phyloP scores from a whole-genome alignment of 2,888 invertebrate genomes.

The Galeruca laticollis region DNA sequence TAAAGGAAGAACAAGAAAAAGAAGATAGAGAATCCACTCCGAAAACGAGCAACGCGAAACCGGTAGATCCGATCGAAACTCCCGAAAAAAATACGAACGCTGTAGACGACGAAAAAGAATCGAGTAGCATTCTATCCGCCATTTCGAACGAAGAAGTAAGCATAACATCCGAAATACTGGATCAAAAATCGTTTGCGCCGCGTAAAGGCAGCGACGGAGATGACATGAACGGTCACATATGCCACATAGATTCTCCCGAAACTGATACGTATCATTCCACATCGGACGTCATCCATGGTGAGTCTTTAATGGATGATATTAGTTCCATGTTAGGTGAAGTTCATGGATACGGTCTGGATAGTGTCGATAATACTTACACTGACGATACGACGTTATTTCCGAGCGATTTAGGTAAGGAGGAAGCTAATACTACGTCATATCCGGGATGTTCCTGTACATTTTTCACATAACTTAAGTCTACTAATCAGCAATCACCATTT shows the following conservation, averaged over 20 bases:
- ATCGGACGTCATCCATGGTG: constrained; percentile 82
- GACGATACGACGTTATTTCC: constrained; percentile 79
- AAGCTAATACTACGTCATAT: constrained; percentile 24
- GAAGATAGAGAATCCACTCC: constrained; percentile 47
- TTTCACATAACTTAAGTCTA: not conserved
- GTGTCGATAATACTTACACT: constrained; percentile 72
- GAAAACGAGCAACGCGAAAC: constrained; percentile 22
- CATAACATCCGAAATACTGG: constrained; percentile 76
- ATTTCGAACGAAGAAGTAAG: constrained; percentile 80
- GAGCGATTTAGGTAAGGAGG: constrained; percentile 64
- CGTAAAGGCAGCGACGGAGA: constrained; percentile 67
- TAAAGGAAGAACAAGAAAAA: constrained; percentile 46
- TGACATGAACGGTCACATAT: constrained; percentile 71
- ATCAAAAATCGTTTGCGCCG: constrained; percentile 65
- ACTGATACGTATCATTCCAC: constrained; percentile 79
- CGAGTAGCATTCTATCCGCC: constrained; percentile 73
- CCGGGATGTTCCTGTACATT: constrained; percentile 27
- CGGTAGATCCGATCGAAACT: constrained; percentile 21
- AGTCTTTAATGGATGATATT: constrained; percentile 83
- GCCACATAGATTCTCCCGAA: constrained; percentile 88
- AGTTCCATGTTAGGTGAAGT: constrained; percentile 82
- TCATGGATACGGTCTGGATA: constrained; percentile 75
- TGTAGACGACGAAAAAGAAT: constrained; percentile 70
- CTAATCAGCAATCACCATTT: not conserved
- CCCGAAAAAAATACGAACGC: constrained; percentile 55